Percentiles rank a stretch among this genome's conserved stretches.
Conservation (phyloP, 2,113 vertebrate genomes). For the Heterotilapia buettikoferi region DNA sequence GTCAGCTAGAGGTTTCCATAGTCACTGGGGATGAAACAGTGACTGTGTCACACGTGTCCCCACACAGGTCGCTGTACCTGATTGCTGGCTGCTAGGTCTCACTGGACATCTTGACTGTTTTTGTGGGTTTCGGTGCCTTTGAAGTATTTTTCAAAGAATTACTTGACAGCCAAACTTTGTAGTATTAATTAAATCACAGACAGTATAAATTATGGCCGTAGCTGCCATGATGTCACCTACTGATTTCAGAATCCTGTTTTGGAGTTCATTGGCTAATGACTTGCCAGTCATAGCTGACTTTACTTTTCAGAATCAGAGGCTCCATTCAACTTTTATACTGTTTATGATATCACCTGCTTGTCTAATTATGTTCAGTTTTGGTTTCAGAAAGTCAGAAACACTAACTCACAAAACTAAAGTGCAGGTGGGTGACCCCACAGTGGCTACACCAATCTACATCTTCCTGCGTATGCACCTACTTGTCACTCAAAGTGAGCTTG, state of each 20-base stretch:
- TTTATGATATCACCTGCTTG: background rate
- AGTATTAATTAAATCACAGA: background rate
- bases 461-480: background rate
- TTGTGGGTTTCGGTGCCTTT: background rate
- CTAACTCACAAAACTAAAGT: background rate
- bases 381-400: background rate
- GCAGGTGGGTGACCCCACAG: background rate
- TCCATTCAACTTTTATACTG: background rate
- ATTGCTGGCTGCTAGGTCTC: background rate
- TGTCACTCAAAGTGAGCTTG: background rate
- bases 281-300: background rate
- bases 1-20: background rate
- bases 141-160: background rate
- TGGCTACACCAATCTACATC: background rate
- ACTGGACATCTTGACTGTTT: background rate
- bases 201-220: background rate
- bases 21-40: background rate
- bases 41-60: background rate
- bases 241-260: background rate
- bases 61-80: background rate
- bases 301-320: background rate
- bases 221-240: background rate
- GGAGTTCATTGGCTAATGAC: background rate
- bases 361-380: background rate
- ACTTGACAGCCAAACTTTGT: background rate